Percentiles rank a stretch among this genome's conserved stretches.
These are phyloP conservation scores for Diorhabda carinulata DNA, from an alignment of 1,140 invertebrate species.

Conservation along the genomic window DNA sequence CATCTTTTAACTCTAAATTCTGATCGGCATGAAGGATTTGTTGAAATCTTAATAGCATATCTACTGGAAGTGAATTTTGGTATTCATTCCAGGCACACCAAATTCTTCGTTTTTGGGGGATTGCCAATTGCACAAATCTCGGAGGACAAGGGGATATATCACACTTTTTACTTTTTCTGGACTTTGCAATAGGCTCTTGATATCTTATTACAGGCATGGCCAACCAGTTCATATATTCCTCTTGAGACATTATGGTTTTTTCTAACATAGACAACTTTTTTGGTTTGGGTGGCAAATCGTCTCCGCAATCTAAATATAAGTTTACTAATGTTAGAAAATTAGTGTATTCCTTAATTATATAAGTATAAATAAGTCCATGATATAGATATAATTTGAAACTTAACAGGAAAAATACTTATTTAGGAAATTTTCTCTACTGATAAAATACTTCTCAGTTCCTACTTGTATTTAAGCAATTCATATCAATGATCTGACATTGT, in stretches of 20 bases:
- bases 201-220: conserved; percentile 27
- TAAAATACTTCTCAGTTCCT: not conserved
- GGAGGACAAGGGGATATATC: conserved; percentile 33
- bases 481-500: too few species aligned
- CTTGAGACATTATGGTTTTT: conserved; percentile 29
- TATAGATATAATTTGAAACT: not conserved
- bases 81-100: conserved; percentile 35
- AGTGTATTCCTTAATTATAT: not conserved
- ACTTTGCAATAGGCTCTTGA: conserved; percentile 5
- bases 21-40: conserved; percentile 34
- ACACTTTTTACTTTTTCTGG: conserved; percentile 25
- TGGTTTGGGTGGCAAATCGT: not conserved
- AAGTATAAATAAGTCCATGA: not conserved
- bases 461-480: too few species aligned
- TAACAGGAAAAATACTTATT: not conserved
- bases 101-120: conserved; percentile 34
- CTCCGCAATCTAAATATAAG: not conserved
- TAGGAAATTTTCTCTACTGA: not conserved
- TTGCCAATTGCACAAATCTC: conserved; percentile 30
- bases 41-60: conserved; percentile 32
- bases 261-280: conserved; percentile 21
- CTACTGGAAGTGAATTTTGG: conserved; percentile 25
- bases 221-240: conserved; percentile 33
- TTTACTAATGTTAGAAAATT: not conserved
- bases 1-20: conserved; percentile 32